Base-by-base conservation (phyloP, 2,797 vertebrate genomes). In the Xenops minutus region DNA sequence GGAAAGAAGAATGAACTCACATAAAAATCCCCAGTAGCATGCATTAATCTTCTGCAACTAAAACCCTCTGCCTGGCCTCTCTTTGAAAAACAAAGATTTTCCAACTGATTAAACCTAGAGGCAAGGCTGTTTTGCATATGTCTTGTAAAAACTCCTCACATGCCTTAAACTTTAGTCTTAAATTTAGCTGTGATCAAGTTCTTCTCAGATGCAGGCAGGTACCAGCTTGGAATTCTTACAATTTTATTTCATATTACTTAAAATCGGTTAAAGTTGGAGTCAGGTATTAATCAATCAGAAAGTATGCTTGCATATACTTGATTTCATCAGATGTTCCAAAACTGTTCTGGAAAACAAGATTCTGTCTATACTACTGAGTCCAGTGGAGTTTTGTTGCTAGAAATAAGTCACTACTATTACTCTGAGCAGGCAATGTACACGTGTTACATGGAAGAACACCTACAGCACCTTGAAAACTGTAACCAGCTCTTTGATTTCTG, bases 1-100 rank as follows among this genome's bases (percentile, higher is more conserved):
- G 69, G 29, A 44, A 84, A 93, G 91, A 97, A 95, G 43, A 92
- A 94, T 85, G 48, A 49, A 74, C 41, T 36, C 66, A 94, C 39
- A 91, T 41, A 91, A 89, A 96, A 92, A 56, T 61, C 21, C 30
- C 49, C 72, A 93, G 37, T 12, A 74, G 44, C 30, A 79, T 61
- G 27, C 12, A 94, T 96, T 88, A 41, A 89, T 96, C 54, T 90
- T 78, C 27, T 36, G 62, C 89, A 71, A 92, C 34, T 88, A 78
- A 88, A 95, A 32, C 10, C 10, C 24, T 87, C 58, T 94, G 32
- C 32, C 24, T 68, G n/a, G 71, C 17, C 61, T 90, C 68, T 72
- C 24, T 74, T 56, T 80, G 64, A 49, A 76, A 64, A 43, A 30
- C 32, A 41, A 92, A 77, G 46, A 37, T 32, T 79, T 93, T 90